These are phyloP conservation scores for Falco naumanni DNA, from an alignment of 2,797 vertebrate genomes.

Conservation along the genomic window DNA sequence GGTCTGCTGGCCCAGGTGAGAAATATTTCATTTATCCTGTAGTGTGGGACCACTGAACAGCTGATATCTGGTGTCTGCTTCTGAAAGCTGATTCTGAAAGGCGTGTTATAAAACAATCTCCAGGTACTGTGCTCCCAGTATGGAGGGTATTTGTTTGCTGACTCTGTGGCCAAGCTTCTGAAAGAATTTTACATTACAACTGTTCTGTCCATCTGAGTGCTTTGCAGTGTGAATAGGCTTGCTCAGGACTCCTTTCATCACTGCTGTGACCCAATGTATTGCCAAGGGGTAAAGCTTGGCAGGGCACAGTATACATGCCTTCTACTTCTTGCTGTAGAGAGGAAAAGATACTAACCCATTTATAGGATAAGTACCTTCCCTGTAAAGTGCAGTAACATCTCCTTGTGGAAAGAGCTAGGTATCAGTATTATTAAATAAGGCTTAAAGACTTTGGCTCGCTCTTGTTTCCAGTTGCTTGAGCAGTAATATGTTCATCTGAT, in stretches of 20 bases:
- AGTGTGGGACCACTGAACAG: background rate
- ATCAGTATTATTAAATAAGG: constrained; percentile 20
- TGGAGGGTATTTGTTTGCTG: background rate
- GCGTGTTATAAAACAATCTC: background rate
- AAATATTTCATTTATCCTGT: background rate
- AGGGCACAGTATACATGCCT: background rate
- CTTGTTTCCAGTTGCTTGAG: constrained; percentile 25
- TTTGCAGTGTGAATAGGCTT: background rate
- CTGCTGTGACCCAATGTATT: background rate
- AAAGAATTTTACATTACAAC: background rate
- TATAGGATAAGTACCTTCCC: background rate
- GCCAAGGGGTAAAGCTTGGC: background rate
- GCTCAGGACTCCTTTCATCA: background rate
- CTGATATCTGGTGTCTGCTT: background rate
- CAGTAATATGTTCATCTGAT: constrained; percentile 26
- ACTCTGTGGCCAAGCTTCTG: background rate
- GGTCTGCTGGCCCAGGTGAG: background rate
- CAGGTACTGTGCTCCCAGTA: background rate
- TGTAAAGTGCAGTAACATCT: background rate
- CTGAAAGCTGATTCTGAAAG: background rate
- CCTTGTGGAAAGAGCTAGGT: background rate
- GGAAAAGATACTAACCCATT: background rate
- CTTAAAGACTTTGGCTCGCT: background rate
- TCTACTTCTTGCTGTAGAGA: background rate
- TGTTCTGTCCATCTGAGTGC: background rate